Percentiles rank a stretch among this genome's conserved stretches.
phyloP scores from a whole-genome alignment of 2,888 invertebrate genomes.

The Cerceris ruficornis region DNA sequence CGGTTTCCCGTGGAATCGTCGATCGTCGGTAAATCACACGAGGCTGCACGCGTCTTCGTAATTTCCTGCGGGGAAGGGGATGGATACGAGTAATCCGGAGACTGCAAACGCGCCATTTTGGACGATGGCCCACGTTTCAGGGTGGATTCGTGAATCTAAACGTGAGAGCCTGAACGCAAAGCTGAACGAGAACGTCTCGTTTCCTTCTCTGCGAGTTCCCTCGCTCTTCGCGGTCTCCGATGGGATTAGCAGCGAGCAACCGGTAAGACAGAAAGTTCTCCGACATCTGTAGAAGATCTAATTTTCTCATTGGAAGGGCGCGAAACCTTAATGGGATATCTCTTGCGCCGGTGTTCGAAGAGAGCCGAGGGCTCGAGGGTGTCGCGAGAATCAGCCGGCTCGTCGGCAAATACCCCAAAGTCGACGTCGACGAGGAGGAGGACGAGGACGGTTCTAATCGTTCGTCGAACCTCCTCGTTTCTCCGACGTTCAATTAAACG shows the following conservation, averaged over 20 bases:
- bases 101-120: too few relatives aligned
- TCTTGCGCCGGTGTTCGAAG: slow-evolving; percentile 4
- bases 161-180: too few relatives aligned
- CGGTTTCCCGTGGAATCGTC: neutral
- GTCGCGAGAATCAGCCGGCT: neutral
- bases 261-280: slow-evolving; percentile 30
- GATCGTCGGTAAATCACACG: slow-evolving; percentile 16
- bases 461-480: slow-evolving; percentile 33
- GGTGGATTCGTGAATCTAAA: too few relatives aligned
- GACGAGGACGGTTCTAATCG: slow-evolving; percentile 38
- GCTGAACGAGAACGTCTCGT: too few relatives aligned
- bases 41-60: neutral
- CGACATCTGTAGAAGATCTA: slow-evolving; percentile 47
- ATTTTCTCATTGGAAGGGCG: slow-evolving; percentile 54
- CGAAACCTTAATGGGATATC: slow-evolving; percentile 52
- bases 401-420: slow-evolving; percentile 17
- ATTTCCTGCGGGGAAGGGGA: neutral
- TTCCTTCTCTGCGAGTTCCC: slow-evolving; percentile 12
- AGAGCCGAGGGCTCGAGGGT: neutral
- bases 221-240: neutral
- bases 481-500: slow-evolving; percentile 43
- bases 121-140: too few relatives aligned
- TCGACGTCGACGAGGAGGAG: neutral
- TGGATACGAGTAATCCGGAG: too few relatives aligned
- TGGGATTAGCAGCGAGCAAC: slow-evolving; percentile 17